A percentile compares a stretch with the other conserved stretches of the same genome.
These are phyloP conservation scores for Cliona cf. orientalis DNA, from an alignment of 37 sponge, comb jelly and placozoan genomes.

Conservation along the genomic window DNA sequence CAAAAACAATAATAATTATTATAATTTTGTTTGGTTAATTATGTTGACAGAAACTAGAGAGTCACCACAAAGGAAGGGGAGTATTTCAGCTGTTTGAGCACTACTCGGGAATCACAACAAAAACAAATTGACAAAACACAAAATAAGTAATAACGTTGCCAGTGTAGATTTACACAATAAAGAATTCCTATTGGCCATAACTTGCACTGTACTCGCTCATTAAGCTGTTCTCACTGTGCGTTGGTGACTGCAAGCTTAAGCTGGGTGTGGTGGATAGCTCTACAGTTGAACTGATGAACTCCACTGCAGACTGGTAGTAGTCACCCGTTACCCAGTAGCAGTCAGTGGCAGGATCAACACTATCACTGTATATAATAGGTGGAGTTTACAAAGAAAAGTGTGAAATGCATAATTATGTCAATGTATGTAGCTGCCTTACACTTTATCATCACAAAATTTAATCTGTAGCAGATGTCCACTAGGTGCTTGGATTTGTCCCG, in stretches of 20 bases:
- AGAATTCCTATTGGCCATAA: neutral
- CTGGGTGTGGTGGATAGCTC: neutral
- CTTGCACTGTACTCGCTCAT: constrained; percentile 20
- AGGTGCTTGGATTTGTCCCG: constrained; percentile 21
- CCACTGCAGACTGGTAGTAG: constrained; percentile 46
- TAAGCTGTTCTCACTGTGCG: neutral
- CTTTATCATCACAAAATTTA: constrained; percentile 57
- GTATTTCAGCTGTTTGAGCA: constrained; percentile 37
- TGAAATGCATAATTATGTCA: neutral
- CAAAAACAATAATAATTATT: too few relatives aligned
- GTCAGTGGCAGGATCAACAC: constrained; percentile 19
- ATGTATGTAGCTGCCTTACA: constrained; percentile 41
- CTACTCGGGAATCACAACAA: neutral
- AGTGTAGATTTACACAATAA: neutral
- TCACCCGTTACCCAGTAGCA: constrained; percentile 52
- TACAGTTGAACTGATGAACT: constrained; percentile 32
- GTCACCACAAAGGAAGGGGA: neutral
- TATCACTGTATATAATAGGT: neutral
- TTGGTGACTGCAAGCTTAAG: neutral
- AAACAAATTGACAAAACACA: neutral
- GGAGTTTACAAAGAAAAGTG: neutral
- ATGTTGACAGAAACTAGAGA: constrained; percentile 9
- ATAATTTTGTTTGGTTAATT: neutral
- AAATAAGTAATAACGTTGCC: neutral
- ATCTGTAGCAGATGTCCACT: constrained; percentile 11